phyloP scores from a whole-genome alignment of 2,888 invertebrate species.

The Cerceris rybyensis region DNA sequence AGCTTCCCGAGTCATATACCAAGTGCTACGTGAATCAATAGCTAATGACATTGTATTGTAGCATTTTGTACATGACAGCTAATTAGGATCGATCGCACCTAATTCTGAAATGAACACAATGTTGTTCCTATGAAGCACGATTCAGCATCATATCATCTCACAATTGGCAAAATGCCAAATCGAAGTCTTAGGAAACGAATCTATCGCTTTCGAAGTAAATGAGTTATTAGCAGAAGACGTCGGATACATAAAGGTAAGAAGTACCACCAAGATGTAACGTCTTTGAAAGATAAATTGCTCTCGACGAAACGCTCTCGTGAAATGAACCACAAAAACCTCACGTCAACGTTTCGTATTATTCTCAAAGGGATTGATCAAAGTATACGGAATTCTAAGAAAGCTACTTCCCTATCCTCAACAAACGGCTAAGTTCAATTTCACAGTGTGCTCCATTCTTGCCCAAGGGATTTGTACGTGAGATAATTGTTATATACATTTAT shows the following conservation, averaged over 20 bases:
- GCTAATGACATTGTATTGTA: background rate
- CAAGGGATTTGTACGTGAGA: too few relatives aligned
- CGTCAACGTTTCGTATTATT: background rate
- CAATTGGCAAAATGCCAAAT: conserved; percentile 42
- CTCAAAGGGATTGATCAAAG: background rate
- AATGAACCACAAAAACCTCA: background rate
- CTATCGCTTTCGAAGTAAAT: conserved; percentile 29
- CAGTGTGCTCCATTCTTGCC: too few relatives aligned
- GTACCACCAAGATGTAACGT: conserved; percentile 15
- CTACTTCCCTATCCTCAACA: background rate
- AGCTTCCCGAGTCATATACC: background rate
- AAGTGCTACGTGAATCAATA: background rate
- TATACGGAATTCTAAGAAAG: background rate
- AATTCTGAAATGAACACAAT: conserved; percentile 5
- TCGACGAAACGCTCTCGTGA: conserved; percentile 5
- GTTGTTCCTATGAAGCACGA: conserved; percentile 11
- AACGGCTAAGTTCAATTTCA: background rate
- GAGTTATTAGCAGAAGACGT: conserved; percentile 28
- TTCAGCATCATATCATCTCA: conserved; percentile 24
- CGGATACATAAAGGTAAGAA: background rate
- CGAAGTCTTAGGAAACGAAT: conserved; percentile 23
- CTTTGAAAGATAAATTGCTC: conserved; percentile 16
- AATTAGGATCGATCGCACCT: conserved; percentile 32
- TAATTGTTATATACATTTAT: too few relatives aligned
- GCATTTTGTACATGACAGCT: conserved; percentile 7